Conservation (phyloP, 2,888 invertebrate species). For the Altica lythri region DNA sequence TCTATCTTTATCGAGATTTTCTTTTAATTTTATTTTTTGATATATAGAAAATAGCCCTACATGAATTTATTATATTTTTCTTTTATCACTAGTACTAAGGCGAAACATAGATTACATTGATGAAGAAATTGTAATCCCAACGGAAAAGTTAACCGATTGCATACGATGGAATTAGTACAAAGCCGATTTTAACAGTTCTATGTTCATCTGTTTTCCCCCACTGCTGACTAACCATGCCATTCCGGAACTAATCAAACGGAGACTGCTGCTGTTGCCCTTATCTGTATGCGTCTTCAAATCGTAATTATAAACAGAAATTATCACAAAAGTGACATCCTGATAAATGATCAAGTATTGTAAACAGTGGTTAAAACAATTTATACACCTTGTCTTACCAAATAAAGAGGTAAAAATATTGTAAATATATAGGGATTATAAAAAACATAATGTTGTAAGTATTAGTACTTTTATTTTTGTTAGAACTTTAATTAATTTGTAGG, state of each 20-base stretch:
- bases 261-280: neutral
- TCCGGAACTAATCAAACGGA: constrained; percentile 5
- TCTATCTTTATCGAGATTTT: neutral
- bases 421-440: too few species aligned
- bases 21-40: neutral
- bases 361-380: too few species aligned
- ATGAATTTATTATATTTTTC: neutral
- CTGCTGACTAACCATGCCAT: neutral
- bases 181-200: neutral
- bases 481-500: too few species aligned
- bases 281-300: neutral
- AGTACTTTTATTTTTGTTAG: too few species aligned
- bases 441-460: too few species aligned
- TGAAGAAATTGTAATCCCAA: constrained; percentile 4
- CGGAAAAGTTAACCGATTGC: constrained; percentile 14
- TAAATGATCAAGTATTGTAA: too few species aligned
- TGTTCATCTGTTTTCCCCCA: neutral
- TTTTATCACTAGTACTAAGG: neutral
- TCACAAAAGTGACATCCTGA: too few species aligned
- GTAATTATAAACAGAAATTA: neutral
- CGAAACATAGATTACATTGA: constrained; percentile 1
- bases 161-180: constrained; percentile 4
- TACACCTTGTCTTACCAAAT: too few species aligned
- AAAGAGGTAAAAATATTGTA: too few species aligned
- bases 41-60: neutral